These are phyloP conservation scores for Mythimna albipuncta DNA, from an alignment of 2,888 invertebrate species.

Conservation along the genomic window DNA sequence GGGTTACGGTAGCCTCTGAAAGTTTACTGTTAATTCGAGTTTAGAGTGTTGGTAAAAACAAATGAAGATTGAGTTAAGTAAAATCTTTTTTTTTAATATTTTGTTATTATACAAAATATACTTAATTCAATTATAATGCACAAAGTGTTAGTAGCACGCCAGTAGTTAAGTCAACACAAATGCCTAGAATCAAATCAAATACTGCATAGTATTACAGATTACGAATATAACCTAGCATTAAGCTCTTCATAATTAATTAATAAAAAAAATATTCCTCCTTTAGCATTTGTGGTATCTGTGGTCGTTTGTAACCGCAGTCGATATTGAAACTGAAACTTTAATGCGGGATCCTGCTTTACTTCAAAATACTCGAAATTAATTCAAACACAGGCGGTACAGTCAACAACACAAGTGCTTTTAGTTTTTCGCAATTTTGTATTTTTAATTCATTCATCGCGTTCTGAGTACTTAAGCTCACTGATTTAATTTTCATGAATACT, in stretches of 20 bases:
- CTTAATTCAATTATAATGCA: not conserved
- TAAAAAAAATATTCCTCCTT: constrained; percentile 19
- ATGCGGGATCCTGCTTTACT: constrained; percentile 35
- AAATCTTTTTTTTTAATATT: too few relatives aligned
- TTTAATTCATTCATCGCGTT: constrained; percentile 24
- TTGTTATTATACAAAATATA: not conserved
- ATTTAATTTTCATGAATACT: constrained; percentile 42
- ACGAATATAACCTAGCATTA: constrained; percentile 5
- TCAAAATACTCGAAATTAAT: constrained; percentile 47
- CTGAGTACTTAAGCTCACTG: constrained; percentile 31
- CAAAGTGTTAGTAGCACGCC: not conserved
- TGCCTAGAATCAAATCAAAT: not conserved
- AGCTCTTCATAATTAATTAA: constrained; percentile 21
- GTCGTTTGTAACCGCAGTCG: constrained; percentile 27
- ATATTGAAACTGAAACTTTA: constrained; percentile 48
- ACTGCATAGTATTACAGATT: constrained; percentile 4
- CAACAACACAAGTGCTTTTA: constrained; percentile 19
- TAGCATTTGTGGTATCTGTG: constrained; percentile 37
- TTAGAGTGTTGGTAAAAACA: not conserved
- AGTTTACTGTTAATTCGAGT: constrained; percentile 8
- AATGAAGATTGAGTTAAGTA: not conserved
- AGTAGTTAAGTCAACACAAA: too few relatives aligned
- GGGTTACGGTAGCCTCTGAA: constrained; percentile 15
- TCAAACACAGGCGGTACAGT: constrained; percentile 18
- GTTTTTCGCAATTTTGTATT: constrained; percentile 22